phyloP scores from a whole-genome alignment of 2,797 vertebrate genomes.

The Crypturellus tataupa region DNA sequence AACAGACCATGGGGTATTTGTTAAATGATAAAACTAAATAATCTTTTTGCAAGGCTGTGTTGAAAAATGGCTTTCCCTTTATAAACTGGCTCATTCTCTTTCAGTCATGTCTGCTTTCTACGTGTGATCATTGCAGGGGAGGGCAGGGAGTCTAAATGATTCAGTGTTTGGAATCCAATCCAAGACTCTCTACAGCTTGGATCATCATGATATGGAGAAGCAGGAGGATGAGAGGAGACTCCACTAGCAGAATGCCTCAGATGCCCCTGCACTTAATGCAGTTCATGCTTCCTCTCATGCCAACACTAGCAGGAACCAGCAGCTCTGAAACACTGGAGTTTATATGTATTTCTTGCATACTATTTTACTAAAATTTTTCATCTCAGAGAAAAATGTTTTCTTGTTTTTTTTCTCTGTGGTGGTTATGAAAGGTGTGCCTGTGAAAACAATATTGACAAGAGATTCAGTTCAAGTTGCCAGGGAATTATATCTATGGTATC shows the following conservation, averaged over 20 bases:
- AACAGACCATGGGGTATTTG: background rate
- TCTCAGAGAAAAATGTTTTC: background rate
- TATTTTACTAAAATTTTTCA: conserved; percentile 61
- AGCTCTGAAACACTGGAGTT: conserved; percentile 57
- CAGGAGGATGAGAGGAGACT: conserved; percentile 43
- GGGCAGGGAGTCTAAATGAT: conserved; percentile 43
- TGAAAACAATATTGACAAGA: conserved; percentile 60
- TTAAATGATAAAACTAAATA: conserved; percentile 14
- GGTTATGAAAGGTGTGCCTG: conserved; percentile 62
- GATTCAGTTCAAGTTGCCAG: background rate
- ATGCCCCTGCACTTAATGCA: conserved; percentile 68
- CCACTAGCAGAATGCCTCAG: conserved; percentile 49
- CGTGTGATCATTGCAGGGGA: conserved; percentile 23
- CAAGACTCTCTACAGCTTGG: conserved; percentile 48
- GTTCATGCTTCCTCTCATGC: conserved; percentile 54
- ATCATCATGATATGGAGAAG: conserved; percentile 44
- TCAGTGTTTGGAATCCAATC: conserved; percentile 52
- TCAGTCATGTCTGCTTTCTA: conserved; percentile 10
- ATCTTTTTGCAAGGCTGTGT: background rate
- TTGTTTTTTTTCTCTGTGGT: conserved; percentile 13
- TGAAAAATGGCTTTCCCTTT: conserved; percentile 50
- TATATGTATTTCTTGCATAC: conserved; percentile 47
- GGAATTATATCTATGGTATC: conserved; percentile 18
- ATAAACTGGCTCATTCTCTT: background rate
- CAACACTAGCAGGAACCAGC: conserved; percentile 65